Conservation (phyloP, 2,113 vertebrate genomes). For the Elephantulus edwardii region DNA sequence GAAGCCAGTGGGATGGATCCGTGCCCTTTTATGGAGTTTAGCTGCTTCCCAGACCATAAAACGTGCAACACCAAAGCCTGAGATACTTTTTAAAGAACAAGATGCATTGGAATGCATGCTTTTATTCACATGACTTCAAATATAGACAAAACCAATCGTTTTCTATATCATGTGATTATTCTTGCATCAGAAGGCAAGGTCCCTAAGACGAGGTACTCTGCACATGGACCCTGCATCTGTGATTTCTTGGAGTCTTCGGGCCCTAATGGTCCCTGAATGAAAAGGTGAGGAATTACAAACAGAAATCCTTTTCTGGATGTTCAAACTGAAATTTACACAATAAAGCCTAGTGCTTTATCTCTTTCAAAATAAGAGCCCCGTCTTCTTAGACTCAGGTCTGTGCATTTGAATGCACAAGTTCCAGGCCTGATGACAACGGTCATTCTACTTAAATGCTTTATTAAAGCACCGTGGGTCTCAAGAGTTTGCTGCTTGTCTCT, state of each 20-base stretch:
- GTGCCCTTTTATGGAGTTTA: neutral
- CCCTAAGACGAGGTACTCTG: neutral
- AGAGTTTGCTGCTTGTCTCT: too few species aligned
- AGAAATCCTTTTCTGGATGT: slow-evolving; percentile 21
- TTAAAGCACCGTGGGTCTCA: too few species aligned
- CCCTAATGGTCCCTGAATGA: neutral
- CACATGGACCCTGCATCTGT: neutral
- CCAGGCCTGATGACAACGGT: neutral
- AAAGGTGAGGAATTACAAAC: neutral
- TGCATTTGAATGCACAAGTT: neutral
- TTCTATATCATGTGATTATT: neutral
- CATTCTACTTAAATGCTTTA: too few species aligned
- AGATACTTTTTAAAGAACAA: slow-evolving; percentile 5
- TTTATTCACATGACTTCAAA: neutral
- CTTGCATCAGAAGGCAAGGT: neutral
- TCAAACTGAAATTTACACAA: slow-evolving; percentile 7
- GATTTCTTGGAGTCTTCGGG: neutral
- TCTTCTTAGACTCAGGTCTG: neutral
- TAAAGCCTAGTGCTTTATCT: neutral
- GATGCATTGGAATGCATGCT: neutral
- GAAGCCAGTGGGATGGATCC: neutral
- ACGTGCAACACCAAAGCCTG: neutral
- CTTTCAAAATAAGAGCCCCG: neutral
- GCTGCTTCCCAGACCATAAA: neutral
- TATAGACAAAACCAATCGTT: neutral